A percentile compares a stretch with the other conserved stretches of the same genome.
Conservation (phyloP, 2,797 vertebrate species). For the Megaceryle alcyon region DNA sequence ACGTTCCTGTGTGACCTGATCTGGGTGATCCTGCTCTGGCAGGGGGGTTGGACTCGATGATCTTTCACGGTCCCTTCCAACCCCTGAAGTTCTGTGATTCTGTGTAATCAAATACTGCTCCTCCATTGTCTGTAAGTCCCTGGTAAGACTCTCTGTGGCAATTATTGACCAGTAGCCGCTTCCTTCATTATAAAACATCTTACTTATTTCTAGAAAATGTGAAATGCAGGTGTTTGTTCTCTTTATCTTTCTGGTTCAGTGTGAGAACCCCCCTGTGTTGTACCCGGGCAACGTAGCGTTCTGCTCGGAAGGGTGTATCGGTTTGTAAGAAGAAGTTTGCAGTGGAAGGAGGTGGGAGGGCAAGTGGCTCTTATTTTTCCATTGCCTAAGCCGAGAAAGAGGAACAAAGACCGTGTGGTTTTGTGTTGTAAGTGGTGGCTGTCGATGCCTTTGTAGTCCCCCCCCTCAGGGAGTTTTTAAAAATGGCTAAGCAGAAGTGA, state of each 20-base stretch:
- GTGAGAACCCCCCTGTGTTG: background rate
- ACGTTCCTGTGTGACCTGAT: no score
- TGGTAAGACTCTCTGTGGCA: background rate
- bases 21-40: no score
- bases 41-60: no score
- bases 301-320: background rate
- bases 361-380: conserved; percentile 76
- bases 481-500: conserved; percentile 22
- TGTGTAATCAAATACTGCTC: background rate
- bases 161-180: background rate
- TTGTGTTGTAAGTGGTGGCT: conserved; percentile 25
- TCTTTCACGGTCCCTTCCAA: no score
- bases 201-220: background rate
- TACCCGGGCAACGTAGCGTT: background rate
- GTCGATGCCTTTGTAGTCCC: background rate
- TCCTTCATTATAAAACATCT: background rate
- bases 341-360: background rate
- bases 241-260: background rate
- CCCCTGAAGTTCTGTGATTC: no score
- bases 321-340: background rate
- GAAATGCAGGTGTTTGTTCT: background rate
- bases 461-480: background rate
- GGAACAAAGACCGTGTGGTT: conserved; percentile 67
- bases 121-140: background rate
- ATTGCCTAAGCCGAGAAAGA: conserved; percentile 60